phyloP scores from a whole-genome alignment of 92 coral and sea anemone genomes.

The Parazoanthus darwini region DNA sequence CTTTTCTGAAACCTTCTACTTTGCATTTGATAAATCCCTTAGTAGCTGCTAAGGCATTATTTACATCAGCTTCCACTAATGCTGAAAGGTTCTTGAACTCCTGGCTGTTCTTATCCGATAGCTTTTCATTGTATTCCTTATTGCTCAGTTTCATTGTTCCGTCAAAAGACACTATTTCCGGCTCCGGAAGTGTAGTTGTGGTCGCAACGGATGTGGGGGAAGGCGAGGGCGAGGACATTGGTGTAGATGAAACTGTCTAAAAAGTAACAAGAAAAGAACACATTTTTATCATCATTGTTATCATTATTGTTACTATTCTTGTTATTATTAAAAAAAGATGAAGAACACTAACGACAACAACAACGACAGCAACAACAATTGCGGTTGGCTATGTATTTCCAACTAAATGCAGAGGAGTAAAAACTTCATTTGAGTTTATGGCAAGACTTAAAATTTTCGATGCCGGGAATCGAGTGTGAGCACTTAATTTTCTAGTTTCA shows the following conservation, averaged over 20 bases:
- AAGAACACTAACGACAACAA: no score
- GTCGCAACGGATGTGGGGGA: background rate
- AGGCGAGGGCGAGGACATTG: background rate
- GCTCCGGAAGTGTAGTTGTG: background rate
- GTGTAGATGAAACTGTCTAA: background rate
- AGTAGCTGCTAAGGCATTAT: background rate
- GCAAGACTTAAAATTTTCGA: no score
- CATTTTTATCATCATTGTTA: no score
- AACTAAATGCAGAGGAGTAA: no score
- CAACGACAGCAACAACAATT: background rate
- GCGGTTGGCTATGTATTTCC: background rate
- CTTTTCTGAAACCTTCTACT: slow-evolving; percentile 41
- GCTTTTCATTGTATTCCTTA: slow-evolving; percentile 18
- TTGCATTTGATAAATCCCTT: slow-evolving; percentile 34
- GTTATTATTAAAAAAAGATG: background rate
- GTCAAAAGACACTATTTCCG: background rate
- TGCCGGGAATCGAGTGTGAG: background rate
- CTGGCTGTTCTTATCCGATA: slow-evolving; percentile 20
- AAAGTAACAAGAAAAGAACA: background rate
- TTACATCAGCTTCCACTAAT: background rate
- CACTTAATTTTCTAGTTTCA: no score
- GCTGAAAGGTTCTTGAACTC: slow-evolving; percentile 25
- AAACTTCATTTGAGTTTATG: no score
- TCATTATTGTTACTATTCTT: no score
- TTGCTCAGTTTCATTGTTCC: slow-evolving; percentile 34